These are phyloP conservation scores for Halichoerus grypus DNA, from an alignment of 2,113 vertebrate genomes.

Conservation along the genomic window DNA sequence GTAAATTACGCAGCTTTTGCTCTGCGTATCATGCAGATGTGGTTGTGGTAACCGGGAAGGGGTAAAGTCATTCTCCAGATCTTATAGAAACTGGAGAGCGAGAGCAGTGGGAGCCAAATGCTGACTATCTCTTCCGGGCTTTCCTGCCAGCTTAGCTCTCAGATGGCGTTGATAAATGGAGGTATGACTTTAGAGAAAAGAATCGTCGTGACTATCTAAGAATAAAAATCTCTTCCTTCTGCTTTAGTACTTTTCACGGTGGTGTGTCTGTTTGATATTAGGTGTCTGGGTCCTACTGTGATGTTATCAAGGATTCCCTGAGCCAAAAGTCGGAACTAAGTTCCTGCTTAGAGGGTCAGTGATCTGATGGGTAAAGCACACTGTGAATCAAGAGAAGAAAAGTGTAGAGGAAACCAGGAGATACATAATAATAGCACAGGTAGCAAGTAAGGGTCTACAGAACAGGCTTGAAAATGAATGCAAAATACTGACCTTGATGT, in stretches of 20 bases:
- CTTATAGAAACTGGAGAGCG: not conserved
- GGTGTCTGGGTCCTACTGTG: not conserved
- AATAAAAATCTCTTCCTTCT: not conserved
- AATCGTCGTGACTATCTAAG: not conserved
- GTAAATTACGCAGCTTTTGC: constrained; percentile 47
- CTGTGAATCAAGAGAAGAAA: not conserved
- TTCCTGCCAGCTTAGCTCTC: not conserved
- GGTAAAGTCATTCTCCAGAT: constrained; percentile 73
- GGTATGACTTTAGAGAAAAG: not conserved
- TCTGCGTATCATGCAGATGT: not conserved
- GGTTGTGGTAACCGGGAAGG: constrained; percentile 14
- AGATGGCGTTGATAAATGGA: not conserved
- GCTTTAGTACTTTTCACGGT: not conserved
- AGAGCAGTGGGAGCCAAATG: not conserved
- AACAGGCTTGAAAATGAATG: not conserved
- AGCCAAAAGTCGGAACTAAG: not conserved
- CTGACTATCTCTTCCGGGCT: not conserved
- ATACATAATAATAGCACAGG: not conserved
- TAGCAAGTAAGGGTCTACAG: not conserved
- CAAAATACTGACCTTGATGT: not conserved
- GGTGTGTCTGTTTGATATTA: not conserved
- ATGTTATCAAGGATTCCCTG: not conserved
- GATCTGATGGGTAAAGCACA: not conserved
- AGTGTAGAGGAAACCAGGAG: not conserved
- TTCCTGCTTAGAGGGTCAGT: not conserved